These are phyloP conservation scores for Cosmia trapezina DNA, from an alignment of 2,888 invertebrate genomes.

Conservation along the genomic window DNA sequence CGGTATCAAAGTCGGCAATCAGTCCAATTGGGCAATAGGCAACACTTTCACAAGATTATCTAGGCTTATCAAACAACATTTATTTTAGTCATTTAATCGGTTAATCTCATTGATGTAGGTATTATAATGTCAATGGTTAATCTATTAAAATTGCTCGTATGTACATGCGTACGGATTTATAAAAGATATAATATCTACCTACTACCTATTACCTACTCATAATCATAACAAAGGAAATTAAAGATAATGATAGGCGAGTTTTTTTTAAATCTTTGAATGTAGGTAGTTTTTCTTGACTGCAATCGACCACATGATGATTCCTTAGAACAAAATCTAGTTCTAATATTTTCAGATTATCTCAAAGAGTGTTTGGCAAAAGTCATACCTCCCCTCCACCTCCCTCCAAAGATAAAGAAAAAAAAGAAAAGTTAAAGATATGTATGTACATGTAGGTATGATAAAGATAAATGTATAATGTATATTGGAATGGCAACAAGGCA, in stretches of 20 bases:
- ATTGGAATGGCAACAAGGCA: too few relatives aligned
- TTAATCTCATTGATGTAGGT: too few relatives aligned
- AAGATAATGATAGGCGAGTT: neutral
- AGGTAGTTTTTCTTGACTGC: neutral
- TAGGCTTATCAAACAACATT: slow-evolving; percentile 15
- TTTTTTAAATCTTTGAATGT: neutral
- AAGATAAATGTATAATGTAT: too few relatives aligned
- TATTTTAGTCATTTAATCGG: slow-evolving; percentile 13
- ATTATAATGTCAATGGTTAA: too few relatives aligned
- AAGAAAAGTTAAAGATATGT: too few relatives aligned
- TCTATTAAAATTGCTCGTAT: neutral
- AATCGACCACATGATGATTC: neutral
- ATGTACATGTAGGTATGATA: too few relatives aligned
- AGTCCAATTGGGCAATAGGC: slow-evolving; percentile 20
- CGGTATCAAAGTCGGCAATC: slow-evolving; percentile 20
- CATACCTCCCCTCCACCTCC: too few relatives aligned
- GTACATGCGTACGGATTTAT: neutral
- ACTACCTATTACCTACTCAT: too few relatives aligned
- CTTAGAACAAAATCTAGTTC: neutral
- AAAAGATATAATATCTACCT: neutral
- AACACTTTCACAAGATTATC: slow-evolving; percentile 14
- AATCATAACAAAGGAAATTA: too few relatives aligned
- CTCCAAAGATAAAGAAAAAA: too few relatives aligned
- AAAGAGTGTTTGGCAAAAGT: neutral
- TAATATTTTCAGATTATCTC: neutral